Percentiles rank a stretch among this genome's conserved stretches.
Conservation (phyloP, 2,888 invertebrate species). For the Iphiclides podalirius region DNA sequence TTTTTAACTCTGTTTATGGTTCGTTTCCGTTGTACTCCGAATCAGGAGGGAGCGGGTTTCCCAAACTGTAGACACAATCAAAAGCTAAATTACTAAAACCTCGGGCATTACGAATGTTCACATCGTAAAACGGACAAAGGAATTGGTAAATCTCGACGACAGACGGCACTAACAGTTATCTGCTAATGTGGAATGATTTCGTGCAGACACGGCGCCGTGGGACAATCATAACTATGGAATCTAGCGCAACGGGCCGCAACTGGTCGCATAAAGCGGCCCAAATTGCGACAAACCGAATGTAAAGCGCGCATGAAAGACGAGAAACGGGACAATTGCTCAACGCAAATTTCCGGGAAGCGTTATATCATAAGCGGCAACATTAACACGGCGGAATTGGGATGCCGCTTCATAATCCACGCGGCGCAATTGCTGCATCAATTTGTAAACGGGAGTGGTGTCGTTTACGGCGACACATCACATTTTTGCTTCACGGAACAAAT, state of each 20-base stretch:
- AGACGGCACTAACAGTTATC: neutral
- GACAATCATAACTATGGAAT: conserved; percentile 19
- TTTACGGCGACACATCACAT: too few species aligned
- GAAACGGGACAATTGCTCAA: conserved; percentile 21
- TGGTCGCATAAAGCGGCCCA: conserved; percentile 20
- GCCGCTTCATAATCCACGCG: neutral
- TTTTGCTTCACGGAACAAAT: neutral
- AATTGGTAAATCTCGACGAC: neutral
- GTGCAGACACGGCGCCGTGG: conserved; percentile 7
- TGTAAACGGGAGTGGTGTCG: neutral
- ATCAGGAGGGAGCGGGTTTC: too few species aligned
- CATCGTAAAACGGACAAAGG: neutral
- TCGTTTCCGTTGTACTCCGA: too few species aligned
- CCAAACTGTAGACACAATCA: too few species aligned
- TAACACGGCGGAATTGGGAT: conserved; percentile 5
- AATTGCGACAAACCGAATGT: conserved; percentile 18
- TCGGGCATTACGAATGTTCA: neutral
- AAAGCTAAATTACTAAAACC: too few species aligned
- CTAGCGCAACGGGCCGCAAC: conserved; percentile 12
- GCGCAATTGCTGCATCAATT: neutral
- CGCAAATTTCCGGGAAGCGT: conserved; percentile 20
- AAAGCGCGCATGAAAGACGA: conserved; percentile 20
- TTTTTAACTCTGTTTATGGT: too few species aligned
- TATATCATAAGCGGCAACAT: conserved; percentile 11
- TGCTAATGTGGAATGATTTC: conserved; percentile 12